Evolutionary conservation across 2,113 vertebrate species (phyloP).

Genomic region (Muntiacus reevesi): DNA sequence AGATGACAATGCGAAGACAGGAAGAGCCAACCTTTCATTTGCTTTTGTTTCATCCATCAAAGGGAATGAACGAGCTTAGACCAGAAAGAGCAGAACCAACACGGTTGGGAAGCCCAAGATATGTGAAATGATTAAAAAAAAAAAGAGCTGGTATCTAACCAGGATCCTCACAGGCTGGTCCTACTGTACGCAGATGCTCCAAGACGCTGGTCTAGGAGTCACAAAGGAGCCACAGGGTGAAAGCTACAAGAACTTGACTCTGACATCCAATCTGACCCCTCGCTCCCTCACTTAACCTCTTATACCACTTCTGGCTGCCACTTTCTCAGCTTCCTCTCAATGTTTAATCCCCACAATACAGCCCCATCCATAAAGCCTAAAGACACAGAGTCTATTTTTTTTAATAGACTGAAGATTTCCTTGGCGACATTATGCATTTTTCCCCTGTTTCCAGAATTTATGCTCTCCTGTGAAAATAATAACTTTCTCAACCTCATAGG

Average conservation of each 20-base stretch:
- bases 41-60: background rate
- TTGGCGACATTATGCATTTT: background rate
- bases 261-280: background rate
- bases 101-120: fast-evolving
- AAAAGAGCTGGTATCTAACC: background rate
- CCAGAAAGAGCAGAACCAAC: background rate
- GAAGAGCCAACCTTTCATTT: background rate
- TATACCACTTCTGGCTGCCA: background rate
- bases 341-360: background rate
- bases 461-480: background rate
- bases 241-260: background rate
- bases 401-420: background rate
- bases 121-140: fast-evolving
- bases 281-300: background rate
- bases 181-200: fast-evolving
- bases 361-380: background rate
- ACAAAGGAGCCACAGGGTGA: fast-evolving
- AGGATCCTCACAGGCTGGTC: background rate
- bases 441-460: background rate
- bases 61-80: background rate
- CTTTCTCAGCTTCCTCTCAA: background rate
- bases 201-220: fast-evolving
- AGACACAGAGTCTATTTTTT: background rate
- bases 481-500: background rate
- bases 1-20: background rate